A percentile compares a stretch with the other conserved stretches of the same genome.
phyloP scores from a whole-genome alignment of 2,797 vertebrate genomes.

The Decapterus maruadsi region DNA sequence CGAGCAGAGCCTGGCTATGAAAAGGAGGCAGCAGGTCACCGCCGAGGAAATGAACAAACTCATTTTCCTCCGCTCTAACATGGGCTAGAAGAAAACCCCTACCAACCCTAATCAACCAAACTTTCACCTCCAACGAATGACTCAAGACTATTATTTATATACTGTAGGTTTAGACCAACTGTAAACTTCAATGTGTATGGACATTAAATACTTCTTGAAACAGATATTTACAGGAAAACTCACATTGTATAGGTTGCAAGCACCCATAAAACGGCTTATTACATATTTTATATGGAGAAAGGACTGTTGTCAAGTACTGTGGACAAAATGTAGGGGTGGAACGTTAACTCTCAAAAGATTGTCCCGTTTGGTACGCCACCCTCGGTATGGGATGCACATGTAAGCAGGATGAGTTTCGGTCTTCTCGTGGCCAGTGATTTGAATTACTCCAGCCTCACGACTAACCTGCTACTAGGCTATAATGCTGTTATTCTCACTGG shows the following conservation, averaged over 20 bases:
- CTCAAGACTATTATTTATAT: slow-evolving; percentile 81
- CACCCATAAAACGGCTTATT: slow-evolving; percentile 58
- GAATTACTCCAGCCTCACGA: slow-evolving; percentile 63
- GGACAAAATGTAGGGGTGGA: slow-evolving; percentile 68
- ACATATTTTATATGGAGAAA: slow-evolving; percentile 67
- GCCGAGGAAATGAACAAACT: slow-evolving; percentile 99
- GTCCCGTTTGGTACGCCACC: slow-evolving; percentile 60
- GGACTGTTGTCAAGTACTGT: slow-evolving; percentile 65
- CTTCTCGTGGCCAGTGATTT: slow-evolving; percentile 61
- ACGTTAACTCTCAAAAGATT: slow-evolving; percentile 63
- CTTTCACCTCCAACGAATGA: slow-evolving; percentile 77
- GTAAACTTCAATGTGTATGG: slow-evolving; percentile 76
- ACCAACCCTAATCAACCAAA: slow-evolving; percentile 72
- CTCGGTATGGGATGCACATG: slow-evolving; percentile 66
- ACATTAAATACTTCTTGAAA: slow-evolving; percentile 68
- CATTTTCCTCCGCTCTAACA: slow-evolving; percentile 99
- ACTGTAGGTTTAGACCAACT: slow-evolving; percentile 75
- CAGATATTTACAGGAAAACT: slow-evolving; percentile 73
- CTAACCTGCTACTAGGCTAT: slow-evolving; percentile 68
- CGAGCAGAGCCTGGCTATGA: slow-evolving; percentile 96
- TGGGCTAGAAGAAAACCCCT: slow-evolving; percentile 87
- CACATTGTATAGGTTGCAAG: slow-evolving; percentile 68
- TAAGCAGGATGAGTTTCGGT: slow-evolving; percentile 57
- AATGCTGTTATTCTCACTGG: slow-evolving; percentile 76
- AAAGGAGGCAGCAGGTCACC: slow-evolving; percentile 94